Percentiles rank a stretch among this genome's conserved stretches.
These are phyloP conservation scores for Psittacula echo DNA, from an alignment of 2,797 vertebrate species.

Conservation along the genomic window DNA sequence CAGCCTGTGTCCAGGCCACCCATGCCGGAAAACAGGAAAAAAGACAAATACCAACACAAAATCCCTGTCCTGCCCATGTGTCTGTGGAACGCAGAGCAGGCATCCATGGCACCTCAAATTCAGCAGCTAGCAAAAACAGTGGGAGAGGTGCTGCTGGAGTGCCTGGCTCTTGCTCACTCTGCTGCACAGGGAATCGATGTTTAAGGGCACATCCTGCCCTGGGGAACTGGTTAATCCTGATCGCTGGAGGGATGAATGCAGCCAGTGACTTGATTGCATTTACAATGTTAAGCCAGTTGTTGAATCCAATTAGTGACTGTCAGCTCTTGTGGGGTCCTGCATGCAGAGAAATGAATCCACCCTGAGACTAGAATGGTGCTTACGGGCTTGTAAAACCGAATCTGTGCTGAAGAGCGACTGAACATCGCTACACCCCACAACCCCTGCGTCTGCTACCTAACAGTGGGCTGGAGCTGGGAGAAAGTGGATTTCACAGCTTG, in stretches of 20 bases:
- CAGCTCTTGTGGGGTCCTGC: not conserved
- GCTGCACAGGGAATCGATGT: accelerated
- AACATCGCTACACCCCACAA: not conserved
- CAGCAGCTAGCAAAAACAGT: not conserved
- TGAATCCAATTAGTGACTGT: not conserved
- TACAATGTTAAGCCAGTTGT: not conserved
- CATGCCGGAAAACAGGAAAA: not conserved
- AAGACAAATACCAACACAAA: not conserved
- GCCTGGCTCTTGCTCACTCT: not conserved
- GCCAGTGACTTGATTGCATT: constrained; percentile 1
- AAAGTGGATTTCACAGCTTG: not conserved
- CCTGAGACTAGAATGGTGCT: not conserved
- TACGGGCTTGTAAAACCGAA: not conserved
- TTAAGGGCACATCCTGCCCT: constrained; percentile 11
- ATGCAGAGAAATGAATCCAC: not conserved
- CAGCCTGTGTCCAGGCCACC: not conserved
- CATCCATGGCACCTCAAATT: not conserved
- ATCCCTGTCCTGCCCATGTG: accelerated
- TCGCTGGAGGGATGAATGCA: not conserved
- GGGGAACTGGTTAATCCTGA: constrained; percentile 38
- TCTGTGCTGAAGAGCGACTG: not conserved
- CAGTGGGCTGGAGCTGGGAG: not conserved
- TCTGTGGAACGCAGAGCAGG: not conserved
- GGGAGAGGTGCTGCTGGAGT: not conserved
- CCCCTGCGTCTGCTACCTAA: not conserved